Evolutionary conservation across 2,888 invertebrate genomes (phyloP), one percentile per base, ranked within the genome.

Genomic region (Micropterix aruncella): DNA sequence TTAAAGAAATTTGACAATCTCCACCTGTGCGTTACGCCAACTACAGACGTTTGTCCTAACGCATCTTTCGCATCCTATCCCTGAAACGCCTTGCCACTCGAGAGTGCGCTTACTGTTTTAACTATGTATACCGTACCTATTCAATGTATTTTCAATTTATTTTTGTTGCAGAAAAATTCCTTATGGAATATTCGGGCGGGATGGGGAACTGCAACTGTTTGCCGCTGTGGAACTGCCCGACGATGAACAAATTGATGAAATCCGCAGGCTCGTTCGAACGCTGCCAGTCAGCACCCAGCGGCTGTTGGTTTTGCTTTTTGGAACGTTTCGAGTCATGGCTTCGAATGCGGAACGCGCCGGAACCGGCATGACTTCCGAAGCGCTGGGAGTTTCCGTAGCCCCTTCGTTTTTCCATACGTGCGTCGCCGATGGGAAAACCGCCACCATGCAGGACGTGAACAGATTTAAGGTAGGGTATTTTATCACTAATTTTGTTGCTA

Each of bases 401-500:
- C 94, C 94, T 16, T 93, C 92, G 55, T 91, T 95, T 66, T 94
- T 95, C 72, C 93, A 93, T 67, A 88, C 90, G 53, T 94, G 94
- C 71, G 92, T 94, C 57, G 88, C 89, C 57, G 91, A 92, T 64
- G 93, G 92, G 50, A 89, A 92, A 71, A 86, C 90, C 41, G 94
- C 93, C 49, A 87, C 89, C 65, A 90, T 94, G 87, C 92, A 93
- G 71, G 94, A 94, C 67, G 91, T 94, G 47, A 80, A 90, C 60
- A 78, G 92, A 60, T 94, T 88, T 70, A 92, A 92, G 85, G 91
- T 91, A 65, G 66, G 66, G n/a, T n/a, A n/a, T n/a, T n/a, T n/a
- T n/a, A 50, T 44, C 42, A 38, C 27, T 15, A 17, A 16, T 18
- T 42, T 19, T 36, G n/a, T n/a, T n/a, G n/a, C n/a, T n/a, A n/a